phyloP scores from a whole-genome alignment of 2,888 invertebrate species.

The Mesorhabditis sp. region DNA sequence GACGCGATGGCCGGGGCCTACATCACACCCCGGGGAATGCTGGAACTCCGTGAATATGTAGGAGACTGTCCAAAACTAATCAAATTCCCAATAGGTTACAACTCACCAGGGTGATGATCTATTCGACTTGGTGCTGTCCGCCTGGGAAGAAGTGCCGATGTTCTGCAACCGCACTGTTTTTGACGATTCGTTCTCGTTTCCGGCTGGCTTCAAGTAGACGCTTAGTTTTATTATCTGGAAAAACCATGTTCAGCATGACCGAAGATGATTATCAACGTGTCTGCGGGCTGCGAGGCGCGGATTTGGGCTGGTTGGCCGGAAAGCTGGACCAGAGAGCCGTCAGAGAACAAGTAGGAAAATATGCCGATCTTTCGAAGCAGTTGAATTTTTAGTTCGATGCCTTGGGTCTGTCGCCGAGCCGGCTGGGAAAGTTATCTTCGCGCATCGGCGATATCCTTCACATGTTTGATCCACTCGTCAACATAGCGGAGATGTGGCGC shows the following conservation, averaged over 20 bases:
- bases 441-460: background rate
- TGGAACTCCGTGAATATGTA: background rate
- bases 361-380: background rate
- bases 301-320: background rate
- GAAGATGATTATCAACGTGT: background rate
- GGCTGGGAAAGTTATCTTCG: constrained; percentile 1
- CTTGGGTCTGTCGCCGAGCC: background rate
- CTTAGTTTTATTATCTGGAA: no score
- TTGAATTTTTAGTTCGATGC: background rate
- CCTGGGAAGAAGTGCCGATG: background rate
- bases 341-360: background rate
- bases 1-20: background rate
- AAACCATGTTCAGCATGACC: background rate
- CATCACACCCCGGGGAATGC: background rate
- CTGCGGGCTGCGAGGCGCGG: background rate
- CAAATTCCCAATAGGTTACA: background rate
- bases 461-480: constrained; percentile 1
- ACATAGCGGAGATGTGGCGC: background rate
- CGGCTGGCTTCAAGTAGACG: background rate
- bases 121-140: background rate
- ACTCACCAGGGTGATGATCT: background rate
- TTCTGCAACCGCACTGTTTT: constrained; percentile 13
- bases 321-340: background rate
- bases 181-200: constrained; percentile 7
- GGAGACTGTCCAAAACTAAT: background rate